Percentiles rank a stretch among this genome's conserved stretches.
phyloP scores from a whole-genome alignment of 2,888 invertebrate genomes.

The Brachyptera risi region DNA sequence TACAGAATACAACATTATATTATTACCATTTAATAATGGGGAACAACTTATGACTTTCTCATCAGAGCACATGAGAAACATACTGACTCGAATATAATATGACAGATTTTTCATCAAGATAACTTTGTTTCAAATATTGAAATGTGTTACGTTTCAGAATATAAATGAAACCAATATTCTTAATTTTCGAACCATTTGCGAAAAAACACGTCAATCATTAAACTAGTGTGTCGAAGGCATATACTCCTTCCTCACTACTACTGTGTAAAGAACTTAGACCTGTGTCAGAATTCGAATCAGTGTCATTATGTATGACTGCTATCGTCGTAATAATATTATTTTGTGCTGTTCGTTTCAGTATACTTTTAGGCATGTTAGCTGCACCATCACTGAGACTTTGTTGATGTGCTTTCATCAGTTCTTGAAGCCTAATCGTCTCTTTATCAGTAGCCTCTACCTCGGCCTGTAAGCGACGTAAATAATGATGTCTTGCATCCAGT shows the following conservation, averaged over 20 bases:
- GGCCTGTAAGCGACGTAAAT: constrained; percentile 36
- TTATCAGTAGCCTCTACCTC: constrained; percentile 39
- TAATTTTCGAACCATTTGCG: too few species aligned
- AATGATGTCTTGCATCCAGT: constrained; percentile 38
- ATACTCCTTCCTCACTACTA: constrained; percentile 43
- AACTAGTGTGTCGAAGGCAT: constrained; percentile 43
- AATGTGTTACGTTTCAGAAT: too few species aligned
- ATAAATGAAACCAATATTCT: too few species aligned
- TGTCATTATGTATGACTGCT: constrained; percentile 37
- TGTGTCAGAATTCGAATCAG: constrained; percentile 49
- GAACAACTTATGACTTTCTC: too few species aligned
- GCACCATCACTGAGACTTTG: too few species aligned
- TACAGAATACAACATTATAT: too few species aligned
- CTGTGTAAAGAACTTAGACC: constrained; percentile 50
- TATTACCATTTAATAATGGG: too few species aligned
- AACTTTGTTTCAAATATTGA: too few species aligned
- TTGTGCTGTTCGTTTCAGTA: constrained; percentile 1
- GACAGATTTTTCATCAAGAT: too few species aligned
- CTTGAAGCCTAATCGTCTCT: constrained; percentile 33
- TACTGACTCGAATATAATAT: too few species aligned
- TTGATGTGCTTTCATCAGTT: constrained; percentile 27
- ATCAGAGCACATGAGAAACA: too few species aligned
- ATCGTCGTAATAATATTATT: constrained; percentile 10
- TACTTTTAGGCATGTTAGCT: constrained; percentile 7
- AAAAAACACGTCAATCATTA: too few species aligned